phyloP scores from a whole-genome alignment of 2,888 invertebrate species.

The Periphyllus acericola region DNA sequence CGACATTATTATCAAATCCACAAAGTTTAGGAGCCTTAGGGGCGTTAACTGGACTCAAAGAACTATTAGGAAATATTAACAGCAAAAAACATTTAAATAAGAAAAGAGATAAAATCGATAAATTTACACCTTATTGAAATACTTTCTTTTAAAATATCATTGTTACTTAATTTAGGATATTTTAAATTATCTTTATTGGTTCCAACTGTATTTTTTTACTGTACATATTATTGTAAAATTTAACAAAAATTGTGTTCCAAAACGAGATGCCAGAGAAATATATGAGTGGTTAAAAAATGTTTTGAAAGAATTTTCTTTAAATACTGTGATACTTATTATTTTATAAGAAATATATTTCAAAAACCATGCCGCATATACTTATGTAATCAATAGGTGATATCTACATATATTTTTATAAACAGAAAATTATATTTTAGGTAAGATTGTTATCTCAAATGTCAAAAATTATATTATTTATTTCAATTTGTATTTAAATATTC shows the following conservation, averaged over 20 bases:
- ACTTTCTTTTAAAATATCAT: conserved; percentile 26
- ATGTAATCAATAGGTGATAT: too few species aligned
- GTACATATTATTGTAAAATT: conserved; percentile 21
- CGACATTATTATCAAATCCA: conserved; percentile 55
- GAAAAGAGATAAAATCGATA: conserved; percentile 54
- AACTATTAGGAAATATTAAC: conserved; percentile 55
- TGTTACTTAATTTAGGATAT: conserved; percentile 13
- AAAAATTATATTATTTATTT: too few species aligned
- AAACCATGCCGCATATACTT: too few species aligned
- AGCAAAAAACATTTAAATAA: conserved; percentile 48
- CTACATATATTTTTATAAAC: too few species aligned
- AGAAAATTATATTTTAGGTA: too few species aligned
- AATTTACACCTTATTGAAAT: conserved; percentile 49
- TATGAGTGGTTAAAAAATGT: not conserved
- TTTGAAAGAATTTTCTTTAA: too few species aligned
- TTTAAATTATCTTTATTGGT: conserved; percentile 23
- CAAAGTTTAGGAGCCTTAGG: conserved; percentile 61
- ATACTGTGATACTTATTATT: too few species aligned
- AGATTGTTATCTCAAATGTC: too few species aligned
- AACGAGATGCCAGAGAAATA: not conserved
- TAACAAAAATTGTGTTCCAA: not conserved
- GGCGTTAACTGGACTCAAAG: conserved; percentile 60
- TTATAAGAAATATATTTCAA: too few species aligned
- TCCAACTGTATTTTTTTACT: conserved; percentile 7
- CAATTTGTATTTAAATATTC: too few species aligned